Percentiles rank a stretch among this genome's conserved stretches.
Conservation (phyloP, 1,140 invertebrate genomes). For the Cecropterus lyciades region DNA sequence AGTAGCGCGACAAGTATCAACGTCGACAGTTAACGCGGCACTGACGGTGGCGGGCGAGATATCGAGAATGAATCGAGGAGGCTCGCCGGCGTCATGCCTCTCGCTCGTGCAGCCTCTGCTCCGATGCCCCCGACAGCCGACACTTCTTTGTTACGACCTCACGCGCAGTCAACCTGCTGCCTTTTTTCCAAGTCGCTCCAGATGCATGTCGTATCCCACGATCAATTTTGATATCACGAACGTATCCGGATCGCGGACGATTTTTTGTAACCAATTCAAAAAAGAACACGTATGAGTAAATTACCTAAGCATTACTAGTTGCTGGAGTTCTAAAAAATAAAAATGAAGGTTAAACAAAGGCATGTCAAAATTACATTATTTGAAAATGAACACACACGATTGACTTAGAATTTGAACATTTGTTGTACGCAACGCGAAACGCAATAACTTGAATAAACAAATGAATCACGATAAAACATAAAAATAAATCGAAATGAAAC, state of each 20-base stretch:
- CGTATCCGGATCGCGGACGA: constrained; percentile 29
- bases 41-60: constrained; percentile 55
- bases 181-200: constrained; percentile 57
- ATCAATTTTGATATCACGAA: constrained; percentile 19
- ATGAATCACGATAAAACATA: constrained; percentile 52
- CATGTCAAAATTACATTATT: constrained; percentile 42
- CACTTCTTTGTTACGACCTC: constrained; percentile 56
- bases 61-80: constrained; percentile 59
- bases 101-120: constrained; percentile 56
- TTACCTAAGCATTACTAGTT: neutral
- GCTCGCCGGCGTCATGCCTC: constrained; percentile 50
- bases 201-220: constrained; percentile 51
- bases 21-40: constrained; percentile 68
- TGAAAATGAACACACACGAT: constrained; percentile 40
- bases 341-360: constrained; percentile 48
- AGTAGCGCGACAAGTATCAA: constrained; percentile 48
- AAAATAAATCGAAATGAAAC: constrained; percentile 28
- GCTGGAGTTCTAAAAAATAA: neutral
- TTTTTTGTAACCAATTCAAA: constrained; percentile 28
- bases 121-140: constrained; percentile 47
- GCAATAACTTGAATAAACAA: constrained; percentile 56
- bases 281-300: constrained; percentile 7
- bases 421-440: constrained; percentile 9
- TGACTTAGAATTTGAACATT: constrained; percentile 38
- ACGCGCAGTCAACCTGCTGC: constrained; percentile 57